Evolutionary conservation across 2,888 invertebrate genomes (phyloP).

Genomic region (Volucella inanis): DNA sequence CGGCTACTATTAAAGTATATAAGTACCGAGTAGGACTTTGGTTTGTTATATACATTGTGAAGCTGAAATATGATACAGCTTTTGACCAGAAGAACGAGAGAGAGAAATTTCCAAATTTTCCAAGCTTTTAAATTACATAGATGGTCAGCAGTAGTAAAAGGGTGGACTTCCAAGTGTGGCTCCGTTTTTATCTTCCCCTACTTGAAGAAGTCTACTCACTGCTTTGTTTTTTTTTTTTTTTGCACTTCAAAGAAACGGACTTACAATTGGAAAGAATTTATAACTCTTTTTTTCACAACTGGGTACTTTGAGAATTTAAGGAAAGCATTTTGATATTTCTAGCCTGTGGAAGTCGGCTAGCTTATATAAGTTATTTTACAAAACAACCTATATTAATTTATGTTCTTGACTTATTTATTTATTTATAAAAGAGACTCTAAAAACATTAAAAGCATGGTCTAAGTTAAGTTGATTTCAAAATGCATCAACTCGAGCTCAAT

Average conservation of each 20-base stretch:
- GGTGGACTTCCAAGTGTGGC: constrained; percentile 60
- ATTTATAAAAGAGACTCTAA: too few relatives aligned
- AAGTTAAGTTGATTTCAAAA: too few relatives aligned
- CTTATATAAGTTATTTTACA: too few relatives aligned
- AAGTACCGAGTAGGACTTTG: constrained; percentile 68
- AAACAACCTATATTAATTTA: too few relatives aligned
- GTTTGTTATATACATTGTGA: constrained; percentile 69
- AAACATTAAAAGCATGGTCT: too few relatives aligned
- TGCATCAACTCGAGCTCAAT: too few relatives aligned
- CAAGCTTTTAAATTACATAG: constrained; percentile 75
- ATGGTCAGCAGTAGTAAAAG: constrained; percentile 64
- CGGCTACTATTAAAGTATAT: constrained; percentile 75
- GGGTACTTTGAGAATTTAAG: constrained; percentile 30
- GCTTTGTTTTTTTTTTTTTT: constrained; percentile 21
- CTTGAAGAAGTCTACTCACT: constrained; percentile 5
- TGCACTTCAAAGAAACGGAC: constrained; percentile 60
- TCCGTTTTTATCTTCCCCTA: constrained; percentile 66
- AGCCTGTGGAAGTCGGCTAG: too few relatives aligned
- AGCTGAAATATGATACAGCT: constrained; percentile 74
- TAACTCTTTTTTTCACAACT: constrained; percentile 24
- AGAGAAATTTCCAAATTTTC: constrained; percentile 55
- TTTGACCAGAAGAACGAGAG: constrained; percentile 67
- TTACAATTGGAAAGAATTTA: constrained; percentile 72
- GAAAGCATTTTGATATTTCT: constrained; percentile 10
- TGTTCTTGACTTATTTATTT: too few relatives aligned